Evolutionary conservation across 2,797 vertebrate genomes (phyloP).

Genomic region (Sebastes vulpes): DNA sequence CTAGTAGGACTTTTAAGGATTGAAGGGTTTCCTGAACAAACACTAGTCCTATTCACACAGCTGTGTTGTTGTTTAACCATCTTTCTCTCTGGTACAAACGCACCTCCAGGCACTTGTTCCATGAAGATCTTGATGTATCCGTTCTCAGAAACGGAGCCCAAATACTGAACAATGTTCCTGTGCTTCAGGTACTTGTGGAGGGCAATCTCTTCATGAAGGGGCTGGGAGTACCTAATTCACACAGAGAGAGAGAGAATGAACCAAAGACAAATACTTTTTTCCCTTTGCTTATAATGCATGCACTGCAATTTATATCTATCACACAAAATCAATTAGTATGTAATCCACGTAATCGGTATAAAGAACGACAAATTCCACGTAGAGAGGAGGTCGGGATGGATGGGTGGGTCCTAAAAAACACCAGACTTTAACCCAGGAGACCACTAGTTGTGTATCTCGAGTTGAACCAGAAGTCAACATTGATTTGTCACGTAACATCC

Average conservation of each 20-base stretch:
- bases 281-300: background rate
- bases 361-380: too few species aligned
- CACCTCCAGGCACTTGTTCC: slow-evolving; percentile 99
- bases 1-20: background rate
- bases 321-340: too few species aligned
- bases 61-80: background rate
- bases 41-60: background rate
- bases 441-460: rapidly evolving
- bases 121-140: slow-evolving; percentile 99
- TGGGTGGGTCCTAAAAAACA: rapidly evolving
- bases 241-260: background rate
- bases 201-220: slow-evolving; percentile 98
- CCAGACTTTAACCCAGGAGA: too few species aligned
- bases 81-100: slow-evolving; percentile 41
- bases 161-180: slow-evolving; percentile 98
- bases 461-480: too few species aligned
- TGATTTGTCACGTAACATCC: too few species aligned
- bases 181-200: slow-evolving; percentile 98
- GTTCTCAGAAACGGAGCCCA: slow-evolving; percentile 96
- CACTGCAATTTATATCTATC: too few species aligned
- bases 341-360: too few species aligned
- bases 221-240: slow-evolving; percentile 93
- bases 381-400: too few species aligned
- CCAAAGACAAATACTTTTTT: background rate
- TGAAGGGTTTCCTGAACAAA: background rate